Conservation (phyloP, 53 echinoderm and acorn worm genomes). For the Glandiceps talaboti region DNA sequence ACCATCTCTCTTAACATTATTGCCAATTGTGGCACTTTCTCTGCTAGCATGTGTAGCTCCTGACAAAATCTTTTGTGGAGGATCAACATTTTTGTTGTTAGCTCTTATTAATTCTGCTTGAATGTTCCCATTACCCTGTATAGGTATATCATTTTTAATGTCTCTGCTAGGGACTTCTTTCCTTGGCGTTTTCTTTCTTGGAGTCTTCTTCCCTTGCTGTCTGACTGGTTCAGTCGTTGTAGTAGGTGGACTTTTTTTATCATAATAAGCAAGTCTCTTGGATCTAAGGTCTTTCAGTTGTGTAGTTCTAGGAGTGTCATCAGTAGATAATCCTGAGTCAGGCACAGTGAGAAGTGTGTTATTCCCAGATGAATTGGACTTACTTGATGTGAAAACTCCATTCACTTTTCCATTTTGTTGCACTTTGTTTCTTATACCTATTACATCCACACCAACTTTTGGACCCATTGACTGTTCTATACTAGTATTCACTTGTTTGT, state of each 20-base stretch:
- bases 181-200: neutral
- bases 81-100: neutral
- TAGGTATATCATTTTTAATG: neutral
- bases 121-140: neutral
- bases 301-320: conserved; percentile 62
- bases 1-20: neutral
- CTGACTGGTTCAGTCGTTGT: neutral
- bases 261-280: conserved; percentile 67
- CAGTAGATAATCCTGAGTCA: neutral
- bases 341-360: neutral
- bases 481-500: neutral
- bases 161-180: neutral
- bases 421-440: neutral
- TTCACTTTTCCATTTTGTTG: neutral
- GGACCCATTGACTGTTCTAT: neutral
- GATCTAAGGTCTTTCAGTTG: conserved; percentile 52
- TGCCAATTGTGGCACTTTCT: neutral
- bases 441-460: neutral
- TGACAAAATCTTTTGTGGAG: too few species aligned
- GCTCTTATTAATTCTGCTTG: too few species aligned
- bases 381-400: neutral
- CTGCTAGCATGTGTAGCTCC: neutral
- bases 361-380: too few species aligned
- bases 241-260: conserved; percentile 10
- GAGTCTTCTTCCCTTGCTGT: neutral